A percentile compares a stretch with the other conserved stretches of the same genome.
phyloP scores from a whole-genome alignment of 2,888 invertebrate genomes.

The Stenoptilia bipunctidactyla region DNA sequence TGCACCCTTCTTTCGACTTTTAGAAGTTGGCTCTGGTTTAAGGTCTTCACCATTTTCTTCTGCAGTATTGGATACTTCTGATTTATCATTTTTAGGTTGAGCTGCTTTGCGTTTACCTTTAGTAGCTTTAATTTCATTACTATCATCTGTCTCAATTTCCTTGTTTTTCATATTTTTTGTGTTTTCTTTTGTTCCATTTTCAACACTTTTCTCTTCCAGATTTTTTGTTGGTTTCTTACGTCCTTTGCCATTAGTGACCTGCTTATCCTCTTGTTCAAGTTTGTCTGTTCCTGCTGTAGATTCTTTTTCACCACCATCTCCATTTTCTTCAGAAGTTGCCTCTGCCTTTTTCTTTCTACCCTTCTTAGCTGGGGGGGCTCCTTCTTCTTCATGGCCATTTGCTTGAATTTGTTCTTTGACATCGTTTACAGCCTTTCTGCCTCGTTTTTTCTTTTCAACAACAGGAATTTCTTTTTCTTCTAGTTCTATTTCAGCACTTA shows the following conservation, averaged over 20 bases:
- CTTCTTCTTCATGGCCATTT: conserved; percentile 26
- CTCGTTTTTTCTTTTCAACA: conserved; percentile 33
- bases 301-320: conserved; percentile 19
- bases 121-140: conserved; percentile 30
- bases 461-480: conserved; percentile 3
- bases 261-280: not conserved
- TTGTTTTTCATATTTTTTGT: conserved; percentile 38
- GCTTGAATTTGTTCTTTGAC: not conserved
- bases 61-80: conserved; percentile 27
- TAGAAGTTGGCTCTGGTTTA: conserved; percentile 27
- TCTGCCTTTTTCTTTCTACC: conserved; percentile 43
- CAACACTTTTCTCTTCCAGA: conserved; percentile 27
- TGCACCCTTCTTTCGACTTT: conserved; percentile 25
- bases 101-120: conserved; percentile 43
- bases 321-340: conserved; percentile 4
- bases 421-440: conserved; percentile 33
- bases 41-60: conserved; percentile 29
- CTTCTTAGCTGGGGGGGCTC: conserved; percentile 36
- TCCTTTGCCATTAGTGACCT: conserved; percentile 28
- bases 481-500: too few species aligned
- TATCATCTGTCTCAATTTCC: conserved; percentile 27
- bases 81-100: conserved; percentile 29
- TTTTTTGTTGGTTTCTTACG: conserved; percentile 47
- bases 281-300: too few species aligned
- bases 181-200: conserved; percentile 30